Conservation (phyloP, 1,140 invertebrate genomes). For the Drosophila azteca region DNA sequence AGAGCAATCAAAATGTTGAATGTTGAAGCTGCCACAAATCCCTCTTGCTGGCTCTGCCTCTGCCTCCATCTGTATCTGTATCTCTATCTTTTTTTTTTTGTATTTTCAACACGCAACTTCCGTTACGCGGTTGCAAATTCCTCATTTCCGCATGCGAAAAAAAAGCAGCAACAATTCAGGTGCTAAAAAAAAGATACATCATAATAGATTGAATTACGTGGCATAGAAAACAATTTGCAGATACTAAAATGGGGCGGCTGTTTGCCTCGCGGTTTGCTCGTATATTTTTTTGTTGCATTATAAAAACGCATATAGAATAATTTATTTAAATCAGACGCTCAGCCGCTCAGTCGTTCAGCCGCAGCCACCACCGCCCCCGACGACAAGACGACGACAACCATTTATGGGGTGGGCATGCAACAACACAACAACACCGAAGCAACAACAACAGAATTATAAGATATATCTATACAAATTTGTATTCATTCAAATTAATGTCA, state of each 20-base stretch:
- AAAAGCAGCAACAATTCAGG: conserved; percentile 44
- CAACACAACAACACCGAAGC: conserved; percentile 27
- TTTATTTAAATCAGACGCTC: conserved; percentile 74
- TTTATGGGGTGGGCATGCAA: conserved; percentile 64
- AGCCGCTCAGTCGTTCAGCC: conserved; percentile 1
- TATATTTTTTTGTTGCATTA: conserved; percentile 36
- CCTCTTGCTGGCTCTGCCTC: conserved; percentile 6
- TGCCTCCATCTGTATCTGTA: background rate
- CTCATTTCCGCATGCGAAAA: conserved; percentile 66
- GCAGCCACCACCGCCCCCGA: conserved; percentile 68
- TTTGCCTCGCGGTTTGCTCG: background rate
- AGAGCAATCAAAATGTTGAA: conserved; percentile 66
- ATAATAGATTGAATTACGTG: conserved; percentile 67
- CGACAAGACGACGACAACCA: conserved; percentile 45
- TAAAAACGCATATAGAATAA: conserved; percentile 77
- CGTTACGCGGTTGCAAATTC: conserved; percentile 65
- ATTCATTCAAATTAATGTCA: conserved; percentile 61
- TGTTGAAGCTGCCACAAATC: conserved; percentile 44
- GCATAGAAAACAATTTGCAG: conserved; percentile 58
- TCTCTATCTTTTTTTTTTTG: conserved; percentile 13
- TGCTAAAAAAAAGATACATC: conserved; percentile 38
- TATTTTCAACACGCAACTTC: conserved; percentile 77
- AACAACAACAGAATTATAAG: conserved; percentile 22
- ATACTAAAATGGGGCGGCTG: conserved; percentile 3
- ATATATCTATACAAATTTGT: conserved; percentile 54